Evolutionary conservation across 2,797 vertebrate genomes (phyloP).

Genomic region (Sebastolobus alascanus): DNA sequence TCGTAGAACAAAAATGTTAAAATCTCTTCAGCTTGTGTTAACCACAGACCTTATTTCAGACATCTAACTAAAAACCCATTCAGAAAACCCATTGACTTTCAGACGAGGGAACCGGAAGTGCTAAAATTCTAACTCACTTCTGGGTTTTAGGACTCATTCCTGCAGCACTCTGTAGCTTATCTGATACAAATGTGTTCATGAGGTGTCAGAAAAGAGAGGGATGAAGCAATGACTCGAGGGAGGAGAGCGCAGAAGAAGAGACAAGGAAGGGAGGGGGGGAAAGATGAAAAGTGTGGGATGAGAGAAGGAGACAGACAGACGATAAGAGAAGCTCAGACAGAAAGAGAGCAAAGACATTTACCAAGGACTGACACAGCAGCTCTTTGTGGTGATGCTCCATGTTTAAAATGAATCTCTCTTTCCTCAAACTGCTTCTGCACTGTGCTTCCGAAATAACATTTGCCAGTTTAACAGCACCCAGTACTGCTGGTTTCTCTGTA

Average conservation of each 20-base stretch:
- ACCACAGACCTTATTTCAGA: too few species aligned
- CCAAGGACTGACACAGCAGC: background rate
- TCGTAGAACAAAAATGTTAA: too few species aligned
- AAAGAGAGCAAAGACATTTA: constrained; percentile 7
- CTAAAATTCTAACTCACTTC: too few species aligned
- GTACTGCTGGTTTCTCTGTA: background rate
- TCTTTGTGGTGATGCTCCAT: background rate
- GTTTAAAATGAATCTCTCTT: background rate
- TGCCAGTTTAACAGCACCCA: background rate
- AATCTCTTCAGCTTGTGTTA: too few species aligned
- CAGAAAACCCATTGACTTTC: too few species aligned
- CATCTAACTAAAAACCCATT: too few species aligned
- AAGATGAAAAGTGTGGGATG: constrained; percentile 1
- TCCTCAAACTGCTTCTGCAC: background rate
- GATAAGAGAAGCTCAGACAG: constrained; percentile 16
- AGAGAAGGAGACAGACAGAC: constrained; percentile 4
- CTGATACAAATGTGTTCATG: constrained; percentile 28
- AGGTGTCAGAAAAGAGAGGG: constrained; percentile 13
- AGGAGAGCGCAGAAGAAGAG: background rate
- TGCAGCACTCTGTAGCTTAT: background rate
- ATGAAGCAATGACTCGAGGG: background rate
- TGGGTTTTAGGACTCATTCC: too few species aligned
- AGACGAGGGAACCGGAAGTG: too few species aligned
- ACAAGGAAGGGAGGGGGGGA: background rate
- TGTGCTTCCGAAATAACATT: background rate